Percentiles rank a stretch among this genome's conserved stretches.
Evolutionary conservation across 2,888 invertebrate species (phyloP).

Genomic region (Homarus gammarus): DNA sequence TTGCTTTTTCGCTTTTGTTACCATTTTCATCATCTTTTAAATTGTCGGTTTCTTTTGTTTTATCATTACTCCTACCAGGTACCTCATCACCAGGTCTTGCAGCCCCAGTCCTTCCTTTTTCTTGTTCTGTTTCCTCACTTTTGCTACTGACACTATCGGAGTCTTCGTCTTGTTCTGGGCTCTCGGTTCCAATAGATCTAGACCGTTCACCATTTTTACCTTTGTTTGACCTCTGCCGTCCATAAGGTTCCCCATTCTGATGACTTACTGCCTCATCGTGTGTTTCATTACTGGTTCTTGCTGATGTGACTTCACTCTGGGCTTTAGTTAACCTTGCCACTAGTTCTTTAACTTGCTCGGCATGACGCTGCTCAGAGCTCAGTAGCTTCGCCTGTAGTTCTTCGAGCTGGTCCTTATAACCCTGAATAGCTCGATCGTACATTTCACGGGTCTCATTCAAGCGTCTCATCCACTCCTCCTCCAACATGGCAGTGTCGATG

Average conservation of each 20-base stretch:
- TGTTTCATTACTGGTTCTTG: background rate
- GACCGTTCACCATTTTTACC: background rate
- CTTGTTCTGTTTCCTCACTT: background rate
- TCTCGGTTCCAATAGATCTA: background rate
- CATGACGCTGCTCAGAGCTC: conserved; percentile 17
- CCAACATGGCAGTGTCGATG: conserved; percentile 24
- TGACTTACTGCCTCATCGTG: background rate
- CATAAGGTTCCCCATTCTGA: too few relatives aligned
- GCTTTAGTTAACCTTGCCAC: background rate
- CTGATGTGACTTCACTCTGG: background rate
- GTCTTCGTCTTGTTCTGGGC: background rate
- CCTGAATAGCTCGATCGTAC: conserved; percentile 67
- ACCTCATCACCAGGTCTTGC: background rate
- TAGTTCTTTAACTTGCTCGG: conserved; percentile 29
- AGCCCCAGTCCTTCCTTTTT: background rate
- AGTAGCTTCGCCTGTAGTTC: conserved; percentile 44
- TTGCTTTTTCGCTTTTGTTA: background rate
- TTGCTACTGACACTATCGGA: background rate
- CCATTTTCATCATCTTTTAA: background rate
- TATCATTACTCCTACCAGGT: conserved; percentile 11
- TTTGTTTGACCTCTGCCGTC: background rate
- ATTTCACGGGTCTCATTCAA: conserved; percentile 54
- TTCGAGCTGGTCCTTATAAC: conserved; percentile 57
- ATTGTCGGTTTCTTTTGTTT: background rate
- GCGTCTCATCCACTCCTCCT: conserved; percentile 69